Conservation (phyloP, 2,113 vertebrate species). For the Chaetorhynchus papuensis region DNA sequence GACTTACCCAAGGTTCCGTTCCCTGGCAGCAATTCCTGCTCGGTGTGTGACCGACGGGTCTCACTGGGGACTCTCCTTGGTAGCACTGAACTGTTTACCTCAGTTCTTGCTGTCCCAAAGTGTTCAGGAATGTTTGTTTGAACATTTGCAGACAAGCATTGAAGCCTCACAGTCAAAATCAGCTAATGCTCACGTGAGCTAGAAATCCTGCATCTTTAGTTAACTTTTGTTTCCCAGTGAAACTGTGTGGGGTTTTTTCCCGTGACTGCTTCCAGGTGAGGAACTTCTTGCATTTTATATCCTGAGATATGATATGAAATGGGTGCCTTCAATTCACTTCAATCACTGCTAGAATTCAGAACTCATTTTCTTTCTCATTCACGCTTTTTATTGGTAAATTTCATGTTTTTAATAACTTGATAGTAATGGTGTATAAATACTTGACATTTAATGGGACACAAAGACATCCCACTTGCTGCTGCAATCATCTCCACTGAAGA, state of each 20-base stretch:
- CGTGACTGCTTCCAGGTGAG: background rate
- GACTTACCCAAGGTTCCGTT: background rate
- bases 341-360: background rate
- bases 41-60: background rate
- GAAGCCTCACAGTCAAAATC: background rate
- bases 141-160: background rate
- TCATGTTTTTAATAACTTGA: background rate
- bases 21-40: background rate
- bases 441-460: background rate
- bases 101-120: background rate
- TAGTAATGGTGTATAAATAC: background rate
- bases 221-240: background rate
- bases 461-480: conserved; percentile 65
- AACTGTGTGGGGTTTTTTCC: background rate
- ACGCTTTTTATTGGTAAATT: background rate
- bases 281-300: background rate
- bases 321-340: background rate
- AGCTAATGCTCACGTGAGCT: background rate
- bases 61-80: accelerated
- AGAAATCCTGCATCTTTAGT: background rate
- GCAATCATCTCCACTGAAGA: conserved; percentile 75
- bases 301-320: background rate
- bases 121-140: background rate
- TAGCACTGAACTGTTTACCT: background rate
- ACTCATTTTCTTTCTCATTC: background rate